Base-by-base conservation (phyloP, 2,113 vertebrate species). In the Varanus salvator region DNA sequence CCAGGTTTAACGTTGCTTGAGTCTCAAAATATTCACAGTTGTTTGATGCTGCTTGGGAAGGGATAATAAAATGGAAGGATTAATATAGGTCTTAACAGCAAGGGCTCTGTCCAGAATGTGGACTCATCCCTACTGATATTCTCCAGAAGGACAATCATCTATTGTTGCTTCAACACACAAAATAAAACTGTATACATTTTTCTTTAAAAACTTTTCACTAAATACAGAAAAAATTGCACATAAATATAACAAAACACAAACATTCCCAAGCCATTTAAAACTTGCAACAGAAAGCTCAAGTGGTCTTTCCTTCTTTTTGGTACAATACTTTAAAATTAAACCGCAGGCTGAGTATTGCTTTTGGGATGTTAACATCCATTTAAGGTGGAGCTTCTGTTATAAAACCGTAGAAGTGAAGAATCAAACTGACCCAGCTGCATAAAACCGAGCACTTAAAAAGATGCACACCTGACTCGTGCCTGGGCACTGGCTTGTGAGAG, bases 171-270 rank as follows among this genome's bases (percentile, higher is more conserved):
- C 74, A 89, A 88, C 81, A 87, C 90, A 89, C n/a, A 85, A 23
- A 84, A 88, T 9, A 93, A 44, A 87, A 74, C 25, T 83, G 80
- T 66, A 87, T 48, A 91, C 3, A 1, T 0, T 68, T 90, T 95
- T 93, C 66, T 91, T 93, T 88, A 68, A 84, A 94, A 94, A 85
- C 89, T 0, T 90, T 93, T 68, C 64, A 86, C 0, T 52, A 82
- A 85, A 86, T 89, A 95, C 87, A 92, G 92, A 64, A 87, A 85
- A 91, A 94, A 95, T 93, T 96, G 93, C 95, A 96, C 94, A 89
- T 92, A 92, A 93, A 92, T 80, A 93, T 87, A 92, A 54, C 82
- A 68, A 77, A 77, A 90, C 88, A 71, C 3, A 17, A 91, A 90
- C 89, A 90, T 23, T 50, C 75, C 71, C 74, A 92, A 90, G 69